Evolutionary conservation across 2,797 vertebrate species (phyloP).

Genomic region (Clarias laeviceps): DNA sequence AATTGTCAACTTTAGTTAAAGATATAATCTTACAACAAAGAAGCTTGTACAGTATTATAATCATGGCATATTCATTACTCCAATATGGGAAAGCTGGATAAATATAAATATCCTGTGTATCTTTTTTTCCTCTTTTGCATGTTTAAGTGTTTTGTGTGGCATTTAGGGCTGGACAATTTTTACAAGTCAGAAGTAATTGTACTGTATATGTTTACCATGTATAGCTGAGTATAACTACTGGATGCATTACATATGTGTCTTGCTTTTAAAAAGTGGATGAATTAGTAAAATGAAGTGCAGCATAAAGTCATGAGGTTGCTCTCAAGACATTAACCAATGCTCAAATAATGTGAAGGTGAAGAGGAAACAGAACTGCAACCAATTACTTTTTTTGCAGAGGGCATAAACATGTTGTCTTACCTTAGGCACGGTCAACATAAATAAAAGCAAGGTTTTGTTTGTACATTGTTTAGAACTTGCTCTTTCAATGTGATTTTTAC

Average conservation of each 20-base stretch:
- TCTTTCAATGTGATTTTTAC: no score
- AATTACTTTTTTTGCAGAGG: no score
- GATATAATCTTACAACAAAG: neutral
- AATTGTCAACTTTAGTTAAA: neutral
- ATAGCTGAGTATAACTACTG: neutral
- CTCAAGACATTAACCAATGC: neutral
- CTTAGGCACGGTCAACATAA: neutral
- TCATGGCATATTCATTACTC: neutral
- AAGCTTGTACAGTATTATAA: neutral
- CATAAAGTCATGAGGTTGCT: neutral
- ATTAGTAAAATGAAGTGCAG: neutral
- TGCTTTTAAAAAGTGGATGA: neutral
- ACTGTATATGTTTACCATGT: neutral
- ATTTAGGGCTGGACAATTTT: neutral
- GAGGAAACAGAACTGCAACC: neutral
- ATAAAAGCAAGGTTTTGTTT: no score
- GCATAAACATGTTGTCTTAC: neutral
- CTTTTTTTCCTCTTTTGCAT: neutral
- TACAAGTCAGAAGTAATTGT: neutral
- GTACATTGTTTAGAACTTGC: no score
- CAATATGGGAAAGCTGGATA: neutral
- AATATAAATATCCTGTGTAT: neutral
- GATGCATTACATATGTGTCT: neutral
- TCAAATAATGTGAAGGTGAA: neutral
- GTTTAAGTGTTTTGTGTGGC: neutral